A percentile compares a stretch with the other conserved stretches of the same genome.
phyloP scores from a whole-genome alignment of 2,113 vertebrate species.

The Machaerirhynchus nigripectus region DNA sequence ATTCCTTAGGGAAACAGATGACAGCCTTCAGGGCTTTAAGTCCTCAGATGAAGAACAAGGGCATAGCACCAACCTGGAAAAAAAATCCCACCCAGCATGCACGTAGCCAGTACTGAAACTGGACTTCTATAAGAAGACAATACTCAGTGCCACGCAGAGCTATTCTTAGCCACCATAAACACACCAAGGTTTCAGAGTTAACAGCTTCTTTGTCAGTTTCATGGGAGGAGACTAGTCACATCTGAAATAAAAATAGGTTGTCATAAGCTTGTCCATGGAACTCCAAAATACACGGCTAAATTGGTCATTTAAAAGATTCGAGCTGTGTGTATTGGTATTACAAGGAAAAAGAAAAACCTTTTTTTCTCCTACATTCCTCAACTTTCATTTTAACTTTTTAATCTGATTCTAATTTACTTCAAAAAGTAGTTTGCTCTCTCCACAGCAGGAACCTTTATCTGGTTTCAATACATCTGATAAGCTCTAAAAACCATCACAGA shows the following conservation, averaged over 20 bases:
- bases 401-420: not conserved
- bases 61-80: not conserved
- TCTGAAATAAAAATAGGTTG: slow-evolving; percentile 23
- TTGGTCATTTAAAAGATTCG: not conserved
- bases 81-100: not conserved
- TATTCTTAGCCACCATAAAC: not conserved
- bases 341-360: not conserved
- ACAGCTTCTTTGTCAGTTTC: not conserved
- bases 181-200: not conserved
- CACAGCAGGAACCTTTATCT: not conserved
- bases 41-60: not conserved
- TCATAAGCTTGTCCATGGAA: not conserved
- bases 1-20: not conserved
- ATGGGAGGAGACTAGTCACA: not conserved
- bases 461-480: not conserved
- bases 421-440: not conserved
- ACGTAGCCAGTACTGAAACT: not conserved
- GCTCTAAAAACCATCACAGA: not conserved
- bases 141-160: not conserved
- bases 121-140: not conserved
- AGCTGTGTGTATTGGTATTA: not conserved
- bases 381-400: not conserved
- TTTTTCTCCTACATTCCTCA: not conserved
- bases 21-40: not conserved
- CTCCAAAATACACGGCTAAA: not conserved